Conservation (phyloP, 2,797 vertebrate species). For the Cheirogaleus major region DNA sequence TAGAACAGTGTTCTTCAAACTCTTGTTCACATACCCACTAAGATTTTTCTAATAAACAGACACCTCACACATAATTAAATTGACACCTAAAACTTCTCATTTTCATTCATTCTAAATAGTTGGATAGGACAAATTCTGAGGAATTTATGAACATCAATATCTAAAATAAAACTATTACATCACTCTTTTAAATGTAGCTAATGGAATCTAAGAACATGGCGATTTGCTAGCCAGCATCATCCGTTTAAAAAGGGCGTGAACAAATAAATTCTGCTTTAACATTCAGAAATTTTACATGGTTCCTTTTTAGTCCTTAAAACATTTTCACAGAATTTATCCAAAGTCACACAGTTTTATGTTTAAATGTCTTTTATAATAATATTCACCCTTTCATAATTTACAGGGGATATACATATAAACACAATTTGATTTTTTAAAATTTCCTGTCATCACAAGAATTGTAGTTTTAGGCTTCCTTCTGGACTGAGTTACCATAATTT, state of each 20-base stretch:
- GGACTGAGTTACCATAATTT: not conserved
- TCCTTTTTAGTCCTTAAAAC: not conserved
- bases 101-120: not conserved
- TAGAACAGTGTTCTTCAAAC: not conserved
- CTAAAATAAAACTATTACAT: not conserved
- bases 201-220: not conserved
- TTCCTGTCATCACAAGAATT: not conserved
- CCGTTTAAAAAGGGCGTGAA: not conserved
- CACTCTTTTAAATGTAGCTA: not conserved
- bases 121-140: not conserved
- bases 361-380: not conserved
- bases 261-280: not conserved
- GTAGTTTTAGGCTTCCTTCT: not conserved
- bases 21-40: not conserved
- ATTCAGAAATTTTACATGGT: not conserved
- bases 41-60: not conserved
- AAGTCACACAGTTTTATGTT: not conserved
- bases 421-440: not conserved
- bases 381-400: not conserved
- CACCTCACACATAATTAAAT: not conserved
- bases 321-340: not conserved
- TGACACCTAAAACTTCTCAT: constrained; percentile 25
- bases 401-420: not conserved
- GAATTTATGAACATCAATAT: not conserved
- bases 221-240: not conserved